Conservation (phyloP, 2,888 invertebrate genomes). For the Adelphocoris suturalis region DNA sequence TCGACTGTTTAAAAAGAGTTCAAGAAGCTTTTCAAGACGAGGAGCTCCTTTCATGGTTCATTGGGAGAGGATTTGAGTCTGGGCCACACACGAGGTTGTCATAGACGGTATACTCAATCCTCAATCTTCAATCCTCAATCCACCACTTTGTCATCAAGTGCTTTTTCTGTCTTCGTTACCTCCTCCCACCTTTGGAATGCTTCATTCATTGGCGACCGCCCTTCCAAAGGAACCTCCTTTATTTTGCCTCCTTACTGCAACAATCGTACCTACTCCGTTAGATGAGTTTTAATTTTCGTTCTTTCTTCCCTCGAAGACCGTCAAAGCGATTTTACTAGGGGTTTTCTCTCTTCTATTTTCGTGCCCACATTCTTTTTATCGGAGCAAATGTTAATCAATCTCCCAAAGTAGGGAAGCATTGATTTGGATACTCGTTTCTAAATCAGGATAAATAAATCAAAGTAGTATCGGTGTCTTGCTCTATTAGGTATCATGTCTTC, state of each 20-base stretch:
- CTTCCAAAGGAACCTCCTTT: neutral
- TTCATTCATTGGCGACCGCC: conserved; percentile 22
- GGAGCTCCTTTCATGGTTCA: conserved; percentile 41
- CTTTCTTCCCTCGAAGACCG: neutral
- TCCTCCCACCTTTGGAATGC: conserved; percentile 11
- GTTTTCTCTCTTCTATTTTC: no score
- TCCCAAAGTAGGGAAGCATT: no score
- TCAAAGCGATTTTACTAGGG: neutral
- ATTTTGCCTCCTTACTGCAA: neutral
- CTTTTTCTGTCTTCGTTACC: conserved; percentile 49
- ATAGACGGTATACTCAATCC: conserved; percentile 30
- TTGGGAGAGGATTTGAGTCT: conserved; percentile 7
- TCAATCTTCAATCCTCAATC: conserved; percentile 27
- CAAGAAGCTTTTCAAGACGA: conserved; percentile 45
- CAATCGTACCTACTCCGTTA: neutral
- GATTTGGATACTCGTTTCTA: no score
- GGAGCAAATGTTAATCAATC: no score
- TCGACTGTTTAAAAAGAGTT: conserved; percentile 68
- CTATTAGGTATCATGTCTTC: no score
- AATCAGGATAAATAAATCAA: no score
- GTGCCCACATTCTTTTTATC: no score
- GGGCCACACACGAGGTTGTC: conserved; percentile 61
- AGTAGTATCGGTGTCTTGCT: no score
- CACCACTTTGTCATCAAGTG: conserved; percentile 56
- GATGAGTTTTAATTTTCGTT: conserved; percentile 33